Base-by-base conservation (phyloP, 2,113 vertebrate species). In the Chiloscyllium plagiosum region DNA sequence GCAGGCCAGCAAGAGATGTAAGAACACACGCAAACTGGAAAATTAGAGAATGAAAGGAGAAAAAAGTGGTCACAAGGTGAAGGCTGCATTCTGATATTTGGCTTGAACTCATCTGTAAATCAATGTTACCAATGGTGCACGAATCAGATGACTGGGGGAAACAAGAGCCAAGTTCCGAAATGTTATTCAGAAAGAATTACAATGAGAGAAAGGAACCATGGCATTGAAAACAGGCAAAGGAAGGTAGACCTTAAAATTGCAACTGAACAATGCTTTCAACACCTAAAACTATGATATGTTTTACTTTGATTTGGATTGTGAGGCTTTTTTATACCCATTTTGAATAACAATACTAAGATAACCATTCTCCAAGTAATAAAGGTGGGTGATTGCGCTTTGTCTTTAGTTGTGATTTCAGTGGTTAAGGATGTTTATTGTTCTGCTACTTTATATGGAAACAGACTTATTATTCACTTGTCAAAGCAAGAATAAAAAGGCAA, bases 21-120 rank as follows among this genome's bases (percentile, higher is more conserved):
- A 76, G 69, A 93, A 95, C 94, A 95, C 68, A 95, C 68, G 52
- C 94, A 95, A 95, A 52, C 94, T 72, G 69, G 68, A 95, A 95
- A 95, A 95, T 95, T 95, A 95, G 94, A 72, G 94, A 72, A 95
- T 3, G 94, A 52, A 70, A 72, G 47, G 69, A 95, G 42, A 95
- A 72, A 72, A 29, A 52, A 1, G 15, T 72, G 94, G 66, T 95
- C 68, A 95, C 12, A 72, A 72, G 68, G 24, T 95, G 69, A 95
- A 6, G 69, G 69, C 24, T 95, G 33, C 47, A 52, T 95, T 94
- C 94, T 70, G 13, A 24, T 72, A 42, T 52, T 72, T 95, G 68
- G 5, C 68, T 95, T 95, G 94, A 95, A 95, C 94, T 95, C 68
- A 76, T 37, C 42, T 70, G 47, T 72, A 95, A 52, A 95, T 72